Evolutionary conservation across 2,888 invertebrate species (phyloP).

Genomic region (Syrista parreyssii): DNA sequence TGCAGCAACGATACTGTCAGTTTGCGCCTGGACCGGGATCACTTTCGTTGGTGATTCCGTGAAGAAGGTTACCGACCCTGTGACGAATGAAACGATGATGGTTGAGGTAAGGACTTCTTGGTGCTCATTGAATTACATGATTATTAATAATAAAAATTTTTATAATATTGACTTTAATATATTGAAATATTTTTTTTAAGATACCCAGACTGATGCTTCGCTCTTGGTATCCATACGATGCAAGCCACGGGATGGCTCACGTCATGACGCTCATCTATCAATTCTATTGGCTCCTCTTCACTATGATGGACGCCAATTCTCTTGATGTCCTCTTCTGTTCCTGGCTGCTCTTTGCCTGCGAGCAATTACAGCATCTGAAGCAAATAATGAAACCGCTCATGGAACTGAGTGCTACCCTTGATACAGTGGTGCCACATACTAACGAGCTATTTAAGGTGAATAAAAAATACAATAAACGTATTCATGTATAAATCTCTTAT

Average conservation of each 20-base stretch:
- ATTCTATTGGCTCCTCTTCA: constrained; percentile 76
- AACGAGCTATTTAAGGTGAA: constrained; percentile 64
- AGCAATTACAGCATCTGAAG: constrained; percentile 86
- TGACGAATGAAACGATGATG: constrained; percentile 77
- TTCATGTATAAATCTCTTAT: constrained; percentile 2
- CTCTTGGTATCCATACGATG: constrained; percentile 84
- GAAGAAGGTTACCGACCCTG: constrained; percentile 74
- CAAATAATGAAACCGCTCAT: constrained; percentile 89
- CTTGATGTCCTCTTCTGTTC: constrained; percentile 84
- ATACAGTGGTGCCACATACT: constrained; percentile 75
- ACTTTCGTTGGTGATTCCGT: constrained; percentile 86
- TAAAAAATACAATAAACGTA: not conserved
- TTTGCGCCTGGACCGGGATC: constrained; percentile 79
- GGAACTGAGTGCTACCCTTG: constrained; percentile 85
- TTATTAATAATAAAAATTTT: not conserved
- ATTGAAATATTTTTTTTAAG: constrained; percentile 31
- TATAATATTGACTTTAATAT: not conserved
- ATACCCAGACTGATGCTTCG: constrained; percentile 79
- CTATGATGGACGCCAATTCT: constrained; percentile 73
- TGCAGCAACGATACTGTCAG: constrained; percentile 72
- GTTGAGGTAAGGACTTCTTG: constrained; percentile 67
- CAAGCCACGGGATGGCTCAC: constrained; percentile 77
- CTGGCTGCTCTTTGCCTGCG: constrained; percentile 87
- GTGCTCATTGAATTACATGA: not conserved
- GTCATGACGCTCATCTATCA: constrained; percentile 76